Evolutionary conservation across 2,888 invertebrate genomes (phyloP), one percentile per base, ranked within the genome.

Genomic region (Macrophya alboannulata): DNA sequence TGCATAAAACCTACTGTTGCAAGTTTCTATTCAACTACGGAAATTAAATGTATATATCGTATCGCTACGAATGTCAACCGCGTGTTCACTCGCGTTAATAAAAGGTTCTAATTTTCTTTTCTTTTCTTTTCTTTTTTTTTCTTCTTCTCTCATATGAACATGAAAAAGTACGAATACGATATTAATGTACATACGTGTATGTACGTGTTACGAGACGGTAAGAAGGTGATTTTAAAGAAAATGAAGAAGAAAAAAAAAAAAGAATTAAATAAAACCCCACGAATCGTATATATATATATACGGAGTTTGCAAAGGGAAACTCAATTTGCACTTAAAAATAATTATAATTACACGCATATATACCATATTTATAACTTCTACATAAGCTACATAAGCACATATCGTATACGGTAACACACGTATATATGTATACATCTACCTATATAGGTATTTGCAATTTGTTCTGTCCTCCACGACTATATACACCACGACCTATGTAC

Each of bases 271-370:
- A 12, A 10, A 21, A 37, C 6, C 17, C 15, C 31, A 31, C 68
- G 31, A 68, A 68, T 68, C 17, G 68, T 37, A 25, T n/a, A n/a
- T n/a, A n/a, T n/a, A n/a, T n/a, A n/a, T n/a, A n/a, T 31, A 31
- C 5, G 68, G 37, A 17, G 10, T 31, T 37, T 68, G 68, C 37
- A 17, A 8, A 37, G 45, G 72, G 21, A 43, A 74, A 74, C 72
- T 74, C 72, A 45, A 74, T 74, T 45, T 74, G 72, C 45, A 74
- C 72, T 74, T 74, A 74, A 74, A 74, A 74, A 74, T 74, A 74
- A 74, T 74, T 74, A 45, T 45, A 74, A 74, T 74, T 74, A 74
- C 45, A 74, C 43, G 40, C 21, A 21, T 43, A 37, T 3, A n/a
- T 71, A n/a, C 25, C 71, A 71, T 71, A 37, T 40, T 17, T 17